Percentiles rank a stretch among this genome's conserved stretches.
These are phyloP conservation scores for Gymnorhina tibicen DNA, from an alignment of 2,113 vertebrate species.

Conservation along the genomic window DNA sequence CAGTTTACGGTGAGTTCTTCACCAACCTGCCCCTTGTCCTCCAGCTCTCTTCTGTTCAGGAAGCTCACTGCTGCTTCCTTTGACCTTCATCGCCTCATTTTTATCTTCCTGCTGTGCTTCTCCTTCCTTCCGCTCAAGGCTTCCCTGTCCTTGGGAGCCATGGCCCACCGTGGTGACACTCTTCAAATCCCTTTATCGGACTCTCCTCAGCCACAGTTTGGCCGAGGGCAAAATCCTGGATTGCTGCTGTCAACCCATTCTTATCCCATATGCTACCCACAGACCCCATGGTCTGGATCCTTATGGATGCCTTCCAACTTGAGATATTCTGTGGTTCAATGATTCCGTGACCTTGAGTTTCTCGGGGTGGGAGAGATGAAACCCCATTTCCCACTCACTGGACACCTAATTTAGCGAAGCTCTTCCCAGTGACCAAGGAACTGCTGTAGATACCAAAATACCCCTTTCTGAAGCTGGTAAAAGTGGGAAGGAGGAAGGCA, in stretches of 20 bases:
- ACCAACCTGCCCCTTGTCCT: not conserved
- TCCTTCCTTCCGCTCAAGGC: not conserved
- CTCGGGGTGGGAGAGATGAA: not conserved
- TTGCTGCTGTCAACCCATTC: not conserved
- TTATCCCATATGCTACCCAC: not conserved
- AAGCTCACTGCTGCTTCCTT: not conserved
- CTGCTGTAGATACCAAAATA: not conserved
- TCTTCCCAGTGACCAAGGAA: not conserved
- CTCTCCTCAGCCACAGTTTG: not conserved
- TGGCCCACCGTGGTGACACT: rapidly evolving
- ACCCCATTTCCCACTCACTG: not conserved
- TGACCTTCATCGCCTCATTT: not conserved
- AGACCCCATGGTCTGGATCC: not conserved
- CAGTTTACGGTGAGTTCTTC: not conserved
- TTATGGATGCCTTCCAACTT: not conserved
- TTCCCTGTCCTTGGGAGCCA: not conserved
- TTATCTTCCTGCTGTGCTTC: not conserved
- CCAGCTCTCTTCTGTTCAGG: not conserved
- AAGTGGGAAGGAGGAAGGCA: not conserved
- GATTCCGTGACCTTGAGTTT: not conserved
- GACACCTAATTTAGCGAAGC: not conserved
- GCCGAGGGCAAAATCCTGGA: not conserved
- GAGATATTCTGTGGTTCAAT: not conserved
- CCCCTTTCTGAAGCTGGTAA: not conserved
- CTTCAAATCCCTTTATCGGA: not conserved